Base-by-base conservation (phyloP, 2,113 vertebrate genomes). In the Equus quagga region DNA sequence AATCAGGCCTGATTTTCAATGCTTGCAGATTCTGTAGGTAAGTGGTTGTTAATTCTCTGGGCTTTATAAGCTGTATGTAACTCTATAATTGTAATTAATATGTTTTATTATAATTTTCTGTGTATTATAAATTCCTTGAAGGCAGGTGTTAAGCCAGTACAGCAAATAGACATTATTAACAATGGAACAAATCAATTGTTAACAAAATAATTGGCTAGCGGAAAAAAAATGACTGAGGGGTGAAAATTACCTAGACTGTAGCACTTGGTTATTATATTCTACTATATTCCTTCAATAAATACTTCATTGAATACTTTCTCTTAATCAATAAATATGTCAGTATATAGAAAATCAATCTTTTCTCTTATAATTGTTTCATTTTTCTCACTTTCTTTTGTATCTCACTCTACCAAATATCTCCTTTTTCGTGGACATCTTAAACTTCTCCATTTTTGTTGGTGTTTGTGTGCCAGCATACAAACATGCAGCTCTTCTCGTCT, bases 201-300 rank as follows among this genome's bases (percentile, higher is more conserved):
- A 64, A 54, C 8, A 92, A 69, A 93, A 69, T 65, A 65, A 69
- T 60, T 89, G 89, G 44, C 81, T 96, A 81, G 36, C 49, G 81
- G 82, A 75, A 79, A 69, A 69, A 69, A 69, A 88, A 56, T 80
- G 14, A 64, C 46, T 83, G 28, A 33, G 31, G 49, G 15, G 13
- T 92, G 31, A 41, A 64, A 54, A 81, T 69, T 67, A 56, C 8
- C 3, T 69, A 56, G 49, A 69, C 64, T 2, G 10, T 41, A 69
- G 41, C 10, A 62, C 49, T 95, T 64, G 31, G 8, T 87, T 56
- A 58, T 46, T 64, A 15, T 24, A 82, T 60, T 76, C n/a, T 23
- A 62, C 33, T 8, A 41, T 36, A 49, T 76, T 60, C 23, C 58
- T 60, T 75, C 67, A 60, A 49, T 72, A 78, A 96, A 82, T 44